Base-by-base conservation (phyloP, 2,888 invertebrate genomes). In the Cheilosia scutellata region DNA sequence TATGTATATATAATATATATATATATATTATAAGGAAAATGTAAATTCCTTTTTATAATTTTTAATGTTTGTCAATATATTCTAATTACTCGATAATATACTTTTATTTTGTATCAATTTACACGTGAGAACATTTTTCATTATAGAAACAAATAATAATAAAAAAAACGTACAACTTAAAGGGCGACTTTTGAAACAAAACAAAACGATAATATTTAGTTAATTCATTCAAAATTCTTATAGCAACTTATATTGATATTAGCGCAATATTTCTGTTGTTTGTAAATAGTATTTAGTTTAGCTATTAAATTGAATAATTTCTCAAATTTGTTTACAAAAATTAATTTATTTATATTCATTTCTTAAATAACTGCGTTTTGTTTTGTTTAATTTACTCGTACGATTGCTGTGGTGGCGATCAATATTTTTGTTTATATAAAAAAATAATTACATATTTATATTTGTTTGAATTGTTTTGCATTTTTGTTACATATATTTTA, bases 371-470 rank as follows among this genome's bases (percentile, higher is more conserved):
- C 27, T 57, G 13, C 33, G 25, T 63, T 20, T 42, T 27, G 33
- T 65, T 68, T 71, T 42, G 11, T 60, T 37, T 71, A 63, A 75
- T 51, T 71, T 79, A 33, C 27, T 72, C 71, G 63, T 79, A 79
- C 58, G 20, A 62, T 65, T 80, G 42, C 33, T 71, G 60, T 68
- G 49, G 60, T 44, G 57, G 75, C 49, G 71, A 75, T 60, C 29
- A 58, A 70, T 55, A 68, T 47, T 20, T 20, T 20, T 20, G 47
- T 72, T 86, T 68, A 68, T 77, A 86, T 86, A 86, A 82, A 86
- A 84, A 86, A 86, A 86, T 86, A 86, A 86, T 82, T 86, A 86
- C 84, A 84, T 75, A 71, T 79, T 60, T 71, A 75, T 70, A 58
- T 75, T 49, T 71, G 9, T 49, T 78, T 70, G 37, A 37, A 37